A percentile compares a stretch with the other conserved stretches of the same genome.
Evolutionary conservation across 2,113 vertebrate species (phyloP).

Genomic region (Mobula hypostoma): DNA sequence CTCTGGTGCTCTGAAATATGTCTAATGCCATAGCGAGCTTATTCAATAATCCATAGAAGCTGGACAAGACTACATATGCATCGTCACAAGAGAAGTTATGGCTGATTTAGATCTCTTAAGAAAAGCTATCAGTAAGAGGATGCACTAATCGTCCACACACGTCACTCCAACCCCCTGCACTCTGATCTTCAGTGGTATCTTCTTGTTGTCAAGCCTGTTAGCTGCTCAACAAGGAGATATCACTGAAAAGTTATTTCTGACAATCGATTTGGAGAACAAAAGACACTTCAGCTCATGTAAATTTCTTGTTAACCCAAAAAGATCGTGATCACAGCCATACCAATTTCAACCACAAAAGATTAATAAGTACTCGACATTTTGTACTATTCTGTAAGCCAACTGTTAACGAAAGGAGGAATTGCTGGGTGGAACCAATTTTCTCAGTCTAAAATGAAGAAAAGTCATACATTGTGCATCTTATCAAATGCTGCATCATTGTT

Average conservation of each 20-base stretch:
- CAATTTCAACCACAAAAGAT: neutral
- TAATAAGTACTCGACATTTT: neutral
- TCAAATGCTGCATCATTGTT: neutral
- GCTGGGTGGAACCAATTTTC: neutral
- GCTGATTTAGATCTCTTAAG: neutral
- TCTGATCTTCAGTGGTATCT: neutral
- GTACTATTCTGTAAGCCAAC: neutral
- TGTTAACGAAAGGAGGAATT: neutral
- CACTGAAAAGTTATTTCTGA: neutral
- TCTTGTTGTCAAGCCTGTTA: neutral
- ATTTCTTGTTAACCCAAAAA: neutral
- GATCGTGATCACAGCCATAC: neutral
- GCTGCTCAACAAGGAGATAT: neutral
- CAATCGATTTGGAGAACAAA: neutral
- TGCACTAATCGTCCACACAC: neutral
- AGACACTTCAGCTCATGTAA: neutral
- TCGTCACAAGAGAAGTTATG: neutral
- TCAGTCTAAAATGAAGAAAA: neutral
- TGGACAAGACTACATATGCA: neutral
- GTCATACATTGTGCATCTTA: neutral
- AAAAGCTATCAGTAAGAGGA: neutral
- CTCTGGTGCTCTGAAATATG: neutral
- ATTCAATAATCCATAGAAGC: neutral
- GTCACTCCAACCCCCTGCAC: too few species aligned
- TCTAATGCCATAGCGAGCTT: neutral